These are phyloP conservation scores for Palloptera scutellata DNA, from an alignment of 2,888 invertebrate genomes.

Conservation along the genomic window DNA sequence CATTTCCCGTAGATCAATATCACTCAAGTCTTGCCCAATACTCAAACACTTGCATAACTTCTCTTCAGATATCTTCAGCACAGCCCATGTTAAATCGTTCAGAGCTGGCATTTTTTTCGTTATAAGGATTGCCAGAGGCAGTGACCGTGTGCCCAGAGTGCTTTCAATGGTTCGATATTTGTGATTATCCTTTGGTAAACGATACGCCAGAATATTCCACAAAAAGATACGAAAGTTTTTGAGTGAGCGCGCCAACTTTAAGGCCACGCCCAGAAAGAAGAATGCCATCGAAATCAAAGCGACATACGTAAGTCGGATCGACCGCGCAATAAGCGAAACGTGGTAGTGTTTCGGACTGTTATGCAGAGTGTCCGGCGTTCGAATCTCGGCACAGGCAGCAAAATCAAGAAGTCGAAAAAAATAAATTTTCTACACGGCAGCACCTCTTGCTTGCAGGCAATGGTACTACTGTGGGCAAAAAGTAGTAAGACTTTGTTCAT, in stretches of 20 bases:
- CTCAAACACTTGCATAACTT: conserved; percentile 57
- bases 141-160: conserved; percentile 57
- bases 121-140: conserved; percentile 56
- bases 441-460: too few relatives aligned
- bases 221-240: conserved; percentile 59
- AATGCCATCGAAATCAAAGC: conserved; percentile 60
- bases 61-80: conserved; percentile 49
- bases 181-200: conserved; percentile 50
- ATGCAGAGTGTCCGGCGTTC: too few relatives aligned
- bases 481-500: too few relatives aligned
- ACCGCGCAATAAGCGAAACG: conserved; percentile 52
- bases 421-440: too few relatives aligned
- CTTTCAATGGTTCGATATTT: conserved; percentile 59
- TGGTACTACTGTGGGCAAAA: too few relatives aligned
- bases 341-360: too few relatives aligned
- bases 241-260: conserved; percentile 60
- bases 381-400: too few relatives aligned
- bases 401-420: too few relatives aligned
- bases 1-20: conserved; percentile 58
- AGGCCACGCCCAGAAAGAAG: conserved; percentile 56
- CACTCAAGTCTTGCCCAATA: conserved; percentile 55
- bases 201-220: conserved; percentile 46
- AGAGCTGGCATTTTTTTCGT: conserved; percentile 51
- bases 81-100: conserved; percentile 53
- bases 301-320: conserved; percentile 58